Conservation (phyloP, 2,113 vertebrate species). For the Hylia prasina region DNA sequence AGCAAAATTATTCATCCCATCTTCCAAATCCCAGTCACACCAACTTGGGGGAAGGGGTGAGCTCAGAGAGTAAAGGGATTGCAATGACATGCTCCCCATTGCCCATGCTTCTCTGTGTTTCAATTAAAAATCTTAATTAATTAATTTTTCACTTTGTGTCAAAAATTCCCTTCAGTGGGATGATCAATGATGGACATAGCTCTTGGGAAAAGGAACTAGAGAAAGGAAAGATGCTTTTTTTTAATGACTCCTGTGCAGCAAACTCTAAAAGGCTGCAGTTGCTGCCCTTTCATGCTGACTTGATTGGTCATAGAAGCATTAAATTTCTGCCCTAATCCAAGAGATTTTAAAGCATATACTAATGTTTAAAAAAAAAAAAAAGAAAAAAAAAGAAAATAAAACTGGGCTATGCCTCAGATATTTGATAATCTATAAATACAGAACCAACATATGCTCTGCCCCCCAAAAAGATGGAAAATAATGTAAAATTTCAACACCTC, state of each 20-base stretch:
- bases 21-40: background rate
- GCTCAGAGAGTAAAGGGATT: background rate
- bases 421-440: background rate
- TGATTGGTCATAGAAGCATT: background rate
- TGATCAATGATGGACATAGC: background rate
- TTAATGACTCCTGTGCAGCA: rapidly evolving
- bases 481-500: background rate
- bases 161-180: background rate
- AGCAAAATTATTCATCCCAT: background rate
- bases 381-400: background rate
- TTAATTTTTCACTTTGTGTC: constrained; percentile 10
- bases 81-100: background rate
- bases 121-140: constrained; percentile 27
- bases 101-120: background rate
- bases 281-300: rapidly evolving
- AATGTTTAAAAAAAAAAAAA: background rate
- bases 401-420: background rate
- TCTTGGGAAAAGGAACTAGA: background rate
- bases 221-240: background rate
- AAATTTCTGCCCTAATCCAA: background rate
- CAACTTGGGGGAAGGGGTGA: background rate
- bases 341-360: background rate
- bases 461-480: background rate
- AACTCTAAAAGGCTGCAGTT: background rate
- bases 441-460: rapidly evolving